phyloP scores from a whole-genome alignment of 2,113 vertebrate genomes.

The Synodontis membranacea region DNA sequence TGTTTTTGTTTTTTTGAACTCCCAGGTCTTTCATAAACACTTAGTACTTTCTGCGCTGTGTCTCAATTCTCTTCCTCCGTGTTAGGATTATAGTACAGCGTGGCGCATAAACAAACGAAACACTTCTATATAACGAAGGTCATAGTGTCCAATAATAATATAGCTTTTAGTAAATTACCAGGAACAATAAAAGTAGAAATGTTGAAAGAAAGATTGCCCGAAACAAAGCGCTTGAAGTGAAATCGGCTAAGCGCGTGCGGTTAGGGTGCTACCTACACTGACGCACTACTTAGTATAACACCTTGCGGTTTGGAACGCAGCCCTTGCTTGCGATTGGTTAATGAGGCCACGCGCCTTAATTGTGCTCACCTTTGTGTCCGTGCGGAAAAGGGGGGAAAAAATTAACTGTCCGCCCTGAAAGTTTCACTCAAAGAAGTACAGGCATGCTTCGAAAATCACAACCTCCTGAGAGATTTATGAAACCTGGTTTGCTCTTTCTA shows the following conservation, averaged over 20 bases:
- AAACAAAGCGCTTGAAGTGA: neutral
- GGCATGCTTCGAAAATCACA: neutral
- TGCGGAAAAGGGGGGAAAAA: neutral
- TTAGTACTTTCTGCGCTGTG: neutral
- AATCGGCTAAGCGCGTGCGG: neutral
- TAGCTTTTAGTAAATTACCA: neutral
- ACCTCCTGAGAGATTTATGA: neutral
- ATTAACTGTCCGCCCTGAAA: neutral
- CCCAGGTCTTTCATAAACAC: no score
- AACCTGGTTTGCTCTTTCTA: neutral
- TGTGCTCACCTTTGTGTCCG: slow-evolving; percentile 25
- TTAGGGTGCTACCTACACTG: neutral
- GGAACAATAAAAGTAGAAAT: neutral
- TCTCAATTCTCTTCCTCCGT: neutral
- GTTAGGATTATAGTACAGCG: no score
- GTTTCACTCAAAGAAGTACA: neutral
- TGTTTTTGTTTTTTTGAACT: no score
- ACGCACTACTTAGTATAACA: neutral
- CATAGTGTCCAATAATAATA: neutral
- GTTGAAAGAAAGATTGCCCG: neutral
- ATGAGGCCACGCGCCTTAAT: slow-evolving; percentile 27
- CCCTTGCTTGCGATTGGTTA: slow-evolving; percentile 9
- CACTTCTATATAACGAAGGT: neutral
- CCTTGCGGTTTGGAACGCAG: neutral
- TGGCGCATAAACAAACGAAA: no score